Conservation (phyloP, 2,888 invertebrate species). For the Pristionchus entomophagus region DNA sequence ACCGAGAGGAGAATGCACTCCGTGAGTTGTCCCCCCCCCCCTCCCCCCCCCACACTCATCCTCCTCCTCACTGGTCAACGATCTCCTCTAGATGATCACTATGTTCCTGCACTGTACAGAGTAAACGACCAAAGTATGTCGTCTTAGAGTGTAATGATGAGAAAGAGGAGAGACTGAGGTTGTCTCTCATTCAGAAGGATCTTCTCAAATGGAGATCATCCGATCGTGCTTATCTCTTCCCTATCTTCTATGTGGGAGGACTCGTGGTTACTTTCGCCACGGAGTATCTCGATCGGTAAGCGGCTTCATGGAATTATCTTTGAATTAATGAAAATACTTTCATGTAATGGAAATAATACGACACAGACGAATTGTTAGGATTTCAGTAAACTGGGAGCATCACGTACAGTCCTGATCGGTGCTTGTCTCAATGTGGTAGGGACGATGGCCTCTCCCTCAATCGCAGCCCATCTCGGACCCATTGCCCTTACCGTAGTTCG, state of each 20-base stretch:
- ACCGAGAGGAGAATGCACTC: constrained; percentile 13
- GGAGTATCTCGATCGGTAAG: constrained; percentile 51
- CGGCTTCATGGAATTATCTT: no score
- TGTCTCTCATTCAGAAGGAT: neutral
- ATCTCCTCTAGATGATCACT: no score
- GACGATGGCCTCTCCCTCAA: constrained; percentile 69
- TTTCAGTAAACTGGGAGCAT: constrained; percentile 62
- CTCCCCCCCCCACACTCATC: no score
- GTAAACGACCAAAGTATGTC: neutral
- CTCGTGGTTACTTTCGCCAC: constrained; percentile 58
- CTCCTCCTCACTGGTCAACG: neutral
- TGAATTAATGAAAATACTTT: no score
- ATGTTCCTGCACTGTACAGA: no score
- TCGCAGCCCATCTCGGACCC: constrained; percentile 64
- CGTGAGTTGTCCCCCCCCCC: neutral
- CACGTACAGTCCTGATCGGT: constrained; percentile 68
- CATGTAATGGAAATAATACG: no score
- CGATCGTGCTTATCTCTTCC: constrained; percentile 70
- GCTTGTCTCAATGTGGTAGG: constrained; percentile 72
- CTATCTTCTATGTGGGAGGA: constrained; percentile 70
- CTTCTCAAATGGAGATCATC: constrained; percentile 66
- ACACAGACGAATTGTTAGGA: no score
- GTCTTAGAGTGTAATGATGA: neutral
- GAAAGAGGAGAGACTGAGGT: neutral
- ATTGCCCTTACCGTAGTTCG: constrained; percentile 65